Evolutionary conservation across 1,140 invertebrate genomes (phyloP).

Genomic region (Gryllus bimaculatus): DNA sequence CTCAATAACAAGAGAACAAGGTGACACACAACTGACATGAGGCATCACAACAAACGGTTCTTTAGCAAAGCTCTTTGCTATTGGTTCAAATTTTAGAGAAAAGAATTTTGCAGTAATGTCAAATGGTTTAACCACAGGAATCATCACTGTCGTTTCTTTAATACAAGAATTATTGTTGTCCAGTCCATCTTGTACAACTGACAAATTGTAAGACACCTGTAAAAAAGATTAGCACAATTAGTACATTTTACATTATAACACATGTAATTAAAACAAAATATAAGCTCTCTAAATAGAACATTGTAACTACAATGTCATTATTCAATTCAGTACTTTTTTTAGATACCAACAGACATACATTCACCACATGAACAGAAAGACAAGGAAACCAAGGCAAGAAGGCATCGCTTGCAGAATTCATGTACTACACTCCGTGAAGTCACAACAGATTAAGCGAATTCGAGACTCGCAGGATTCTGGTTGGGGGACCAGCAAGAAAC

Average conservation of each 20-base stretch:
- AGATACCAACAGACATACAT: too few species aligned
- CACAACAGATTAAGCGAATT: too few species aligned
- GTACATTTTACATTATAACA: background rate
- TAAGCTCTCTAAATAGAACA: too few species aligned
- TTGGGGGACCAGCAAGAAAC: too few species aligned
- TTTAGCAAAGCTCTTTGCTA: conserved; percentile 53
- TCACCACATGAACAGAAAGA: too few species aligned
- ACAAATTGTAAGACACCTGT: conserved; percentile 35
- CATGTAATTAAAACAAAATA: too few species aligned
- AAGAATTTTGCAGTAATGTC: conserved; percentile 57
- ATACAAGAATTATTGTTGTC: conserved; percentile 28
- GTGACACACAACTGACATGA: conserved; percentile 53
- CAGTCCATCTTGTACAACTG: conserved; percentile 8
- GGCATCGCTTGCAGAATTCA: too few species aligned
- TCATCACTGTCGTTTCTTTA: conserved; percentile 49
- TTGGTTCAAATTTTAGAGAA: conserved; percentile 50
- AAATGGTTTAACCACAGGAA: conserved; percentile 58
- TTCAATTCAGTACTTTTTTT: too few species aligned
- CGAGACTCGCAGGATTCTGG: too few species aligned
- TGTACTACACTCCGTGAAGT: too few species aligned
- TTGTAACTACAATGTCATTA: too few species aligned
- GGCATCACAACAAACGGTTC: conserved; percentile 61
- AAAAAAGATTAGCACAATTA: conserved; percentile 25
- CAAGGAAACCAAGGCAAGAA: too few species aligned
- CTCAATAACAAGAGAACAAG: conserved; percentile 56